Evolutionary conservation across 1,140 invertebrate genomes (phyloP), one percentile per base, ranked within the genome.

Genomic region (Octopus sinensis): DNA sequence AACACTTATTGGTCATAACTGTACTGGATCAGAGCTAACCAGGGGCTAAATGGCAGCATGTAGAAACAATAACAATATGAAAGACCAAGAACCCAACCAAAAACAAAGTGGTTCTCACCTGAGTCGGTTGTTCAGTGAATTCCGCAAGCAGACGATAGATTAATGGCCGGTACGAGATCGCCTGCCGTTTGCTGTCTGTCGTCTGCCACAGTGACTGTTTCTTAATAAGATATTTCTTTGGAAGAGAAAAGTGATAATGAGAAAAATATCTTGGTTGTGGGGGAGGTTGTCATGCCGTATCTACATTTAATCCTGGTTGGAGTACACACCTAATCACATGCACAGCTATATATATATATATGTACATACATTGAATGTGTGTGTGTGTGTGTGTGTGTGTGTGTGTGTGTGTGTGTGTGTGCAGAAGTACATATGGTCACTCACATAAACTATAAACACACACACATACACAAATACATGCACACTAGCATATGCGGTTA

Each of bases 381-480:
- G 53, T 82, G 53, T 82, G 62, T 80, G 83, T 82, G 73, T 84
- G 73, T 82, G 77, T 82, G 73, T 75, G 77, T 83, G 73, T 82
- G 77, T 83, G 73, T 82, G 77, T 83, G 73, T 75, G 77, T 83
- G 54, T 82, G 53, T 82, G 53, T 80, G 78, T 82, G 17, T 62
- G 17, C 17, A 62, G 9, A 62, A 12, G 17, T 62, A 62, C 9
- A 62, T 62, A 62, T 62, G 17, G 9, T 12, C 17, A 62, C 17
- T 12, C 17, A 62, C 17, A 62, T 62, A 62, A 12, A 3, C 17
- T 3, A 54, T 82, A 73, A 80, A 62, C 80, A 62, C 17, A 62
- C 17, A 62, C 17, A 62, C 17, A 62, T 62, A 62, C 9, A 62
- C 17, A 62, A 12, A 62, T 62, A 62, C 17, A 62, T 62, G 17